Evolutionary conservation across 2,113 vertebrate genomes (phyloP).

Genomic region (Craseonycteris thonglongyai): DNA sequence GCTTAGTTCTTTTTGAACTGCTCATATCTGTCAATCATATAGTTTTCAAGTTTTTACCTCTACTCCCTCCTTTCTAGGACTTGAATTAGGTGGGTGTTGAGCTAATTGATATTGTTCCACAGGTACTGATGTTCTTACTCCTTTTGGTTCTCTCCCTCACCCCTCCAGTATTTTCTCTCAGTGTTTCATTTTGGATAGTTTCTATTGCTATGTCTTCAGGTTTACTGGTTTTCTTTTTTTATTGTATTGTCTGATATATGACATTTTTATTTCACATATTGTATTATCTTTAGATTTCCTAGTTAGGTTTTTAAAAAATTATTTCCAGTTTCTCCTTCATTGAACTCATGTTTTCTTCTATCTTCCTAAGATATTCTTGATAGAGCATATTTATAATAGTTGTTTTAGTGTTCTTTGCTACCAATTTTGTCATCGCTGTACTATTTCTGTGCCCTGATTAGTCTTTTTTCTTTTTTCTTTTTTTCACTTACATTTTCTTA

Average conservation of each 20-base stretch:
- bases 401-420: not conserved
- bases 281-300: not conserved
- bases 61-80: not conserved
- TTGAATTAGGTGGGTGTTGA: not conserved
- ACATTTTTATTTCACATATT: not conserved
- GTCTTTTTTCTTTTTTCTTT: not conserved
- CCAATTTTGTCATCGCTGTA: not conserved
- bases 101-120: not conserved
- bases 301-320: not conserved
- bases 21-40: not conserved
- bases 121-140: not conserved
- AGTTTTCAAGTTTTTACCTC: not conserved
- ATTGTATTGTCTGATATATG: not conserved
- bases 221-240: not conserved
- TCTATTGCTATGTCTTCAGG: not conserved
- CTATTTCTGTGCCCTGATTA: not conserved
- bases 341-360: not conserved
- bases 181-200: not conserved
- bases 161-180: not conserved
- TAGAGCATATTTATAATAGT: not conserved
- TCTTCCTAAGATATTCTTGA: not conserved
- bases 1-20: not conserved
- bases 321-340: not conserved
- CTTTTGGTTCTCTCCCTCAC: too few species aligned
- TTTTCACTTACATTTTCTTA: not conserved